A percentile compares a stretch with the other conserved stretches of the same genome.
These are phyloP conservation scores for Ctenomys sociabilis DNA, from an alignment of 2,113 vertebrate genomes.

Conservation along the genomic window DNA sequence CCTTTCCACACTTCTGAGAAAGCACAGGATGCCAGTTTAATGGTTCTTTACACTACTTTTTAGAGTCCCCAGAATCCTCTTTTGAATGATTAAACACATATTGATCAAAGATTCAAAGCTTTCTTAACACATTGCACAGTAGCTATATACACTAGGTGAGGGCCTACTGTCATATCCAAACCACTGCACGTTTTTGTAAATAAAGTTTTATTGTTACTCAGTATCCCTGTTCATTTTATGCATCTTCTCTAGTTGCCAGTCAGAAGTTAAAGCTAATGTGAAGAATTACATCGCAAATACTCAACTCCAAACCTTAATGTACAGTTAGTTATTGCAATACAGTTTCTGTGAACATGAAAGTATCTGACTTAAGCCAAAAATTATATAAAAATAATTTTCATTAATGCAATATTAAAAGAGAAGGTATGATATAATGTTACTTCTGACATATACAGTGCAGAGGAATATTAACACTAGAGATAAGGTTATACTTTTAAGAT, in stretches of 20 bases:
- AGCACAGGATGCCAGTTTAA: no score
- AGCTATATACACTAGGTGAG: not conserved
- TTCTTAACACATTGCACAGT: slow-evolving; percentile 14
- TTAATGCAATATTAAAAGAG: not conserved
- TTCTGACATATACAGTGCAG: not conserved
- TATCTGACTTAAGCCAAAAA: slow-evolving; percentile 9
- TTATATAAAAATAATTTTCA: not conserved
- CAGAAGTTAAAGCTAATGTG: not conserved
- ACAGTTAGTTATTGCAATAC: not conserved
- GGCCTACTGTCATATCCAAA: not conserved
- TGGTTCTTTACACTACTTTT: no score
- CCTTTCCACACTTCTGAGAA: no score
- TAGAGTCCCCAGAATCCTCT: not conserved
- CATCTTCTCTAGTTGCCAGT: not conserved
- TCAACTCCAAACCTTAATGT: not conserved
- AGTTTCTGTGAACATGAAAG: not conserved
- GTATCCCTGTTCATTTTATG: not conserved
- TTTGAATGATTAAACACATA: not conserved
- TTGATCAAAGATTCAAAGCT: not conserved
- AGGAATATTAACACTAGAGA: not conserved
- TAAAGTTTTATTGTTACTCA: not conserved
- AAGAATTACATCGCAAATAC: not conserved
- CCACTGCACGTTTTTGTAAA: not conserved
- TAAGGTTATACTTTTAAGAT: slow-evolving; percentile 30
- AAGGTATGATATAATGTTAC: not conserved